Conservation (phyloP, 2,888 invertebrate species). For the Lapara coniferarum region DNA sequence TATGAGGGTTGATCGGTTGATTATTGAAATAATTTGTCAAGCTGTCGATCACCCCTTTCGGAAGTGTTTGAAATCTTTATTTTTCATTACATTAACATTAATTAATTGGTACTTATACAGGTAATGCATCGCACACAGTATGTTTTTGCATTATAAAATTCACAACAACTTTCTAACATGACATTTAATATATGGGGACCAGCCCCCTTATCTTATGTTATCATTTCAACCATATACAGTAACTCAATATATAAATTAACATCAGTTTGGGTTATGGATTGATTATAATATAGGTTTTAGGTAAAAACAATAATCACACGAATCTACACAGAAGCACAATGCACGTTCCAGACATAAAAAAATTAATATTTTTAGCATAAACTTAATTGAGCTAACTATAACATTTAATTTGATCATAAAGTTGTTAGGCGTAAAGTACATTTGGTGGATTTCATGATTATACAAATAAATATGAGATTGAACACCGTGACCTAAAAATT, state of each 20-base stretch:
- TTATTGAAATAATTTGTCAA: constrained; percentile 18
- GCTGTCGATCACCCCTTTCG: constrained; percentile 36
- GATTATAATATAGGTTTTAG: constrained; percentile 17
- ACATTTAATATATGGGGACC: constrained; percentile 68
- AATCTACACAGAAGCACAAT: constrained; percentile 29
- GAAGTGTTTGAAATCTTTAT: constrained; percentile 55
- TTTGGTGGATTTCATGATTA: constrained; percentile 48
- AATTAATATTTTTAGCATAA: constrained; percentile 37
- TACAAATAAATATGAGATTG: constrained; percentile 67
- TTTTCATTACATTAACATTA: constrained; percentile 59
- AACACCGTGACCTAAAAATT: constrained; percentile 61
- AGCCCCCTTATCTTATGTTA: constrained; percentile 70
- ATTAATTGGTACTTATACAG: constrained; percentile 65
- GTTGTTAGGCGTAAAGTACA: constrained; percentile 57
- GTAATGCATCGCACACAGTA: constrained; percentile 52
- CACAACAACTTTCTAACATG: constrained; percentile 68
- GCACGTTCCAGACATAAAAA: constrained; percentile 23
- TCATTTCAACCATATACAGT: constrained; percentile 52
- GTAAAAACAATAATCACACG: constrained; percentile 14
- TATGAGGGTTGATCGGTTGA: background rate
- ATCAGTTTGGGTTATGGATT: constrained; percentile 21
- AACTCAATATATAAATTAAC: constrained; percentile 46
- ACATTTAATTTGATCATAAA: constrained; percentile 53
- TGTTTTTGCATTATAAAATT: constrained; percentile 69
- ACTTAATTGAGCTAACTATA: constrained; percentile 67